Percentiles rank a stretch among this genome's conserved stretches.
phyloP scores from a whole-genome alignment of 2,113 vertebrate species.

The Taurulus bubalis region DNA sequence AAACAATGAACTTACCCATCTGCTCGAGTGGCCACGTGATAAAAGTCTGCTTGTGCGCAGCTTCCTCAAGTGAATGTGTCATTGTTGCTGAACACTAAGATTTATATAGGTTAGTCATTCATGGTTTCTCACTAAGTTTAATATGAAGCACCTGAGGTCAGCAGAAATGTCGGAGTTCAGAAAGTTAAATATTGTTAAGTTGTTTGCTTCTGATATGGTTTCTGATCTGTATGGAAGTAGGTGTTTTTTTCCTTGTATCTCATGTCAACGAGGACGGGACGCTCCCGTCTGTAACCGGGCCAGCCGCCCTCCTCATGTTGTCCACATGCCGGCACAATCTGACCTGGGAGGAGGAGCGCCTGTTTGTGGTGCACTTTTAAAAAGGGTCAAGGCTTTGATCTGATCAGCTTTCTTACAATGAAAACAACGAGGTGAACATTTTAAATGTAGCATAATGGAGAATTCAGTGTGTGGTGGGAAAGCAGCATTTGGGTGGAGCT shows the following conservation, averaged over 20 bases:
- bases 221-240: constrained; percentile 22
- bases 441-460: constrained; percentile 58
- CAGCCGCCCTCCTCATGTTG: constrained; percentile 1
- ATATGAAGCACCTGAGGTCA: constrained; percentile 4
- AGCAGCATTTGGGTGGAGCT: constrained; percentile 66
- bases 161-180: constrained; percentile 8
- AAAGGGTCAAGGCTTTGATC: constrained; percentile 48
- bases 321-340: constrained; percentile 1
- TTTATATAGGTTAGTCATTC: neutral
- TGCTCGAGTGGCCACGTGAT: constrained; percentile 39
- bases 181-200: constrained; percentile 10
- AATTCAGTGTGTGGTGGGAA: constrained; percentile 47
- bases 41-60: constrained; percentile 23
- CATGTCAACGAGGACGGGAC: constrained; percentile 34
- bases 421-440: constrained; percentile 67
- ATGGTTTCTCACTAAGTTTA: constrained; percentile 14
- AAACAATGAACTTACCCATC: constrained; percentile 38
- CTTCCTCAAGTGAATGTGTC: constrained; percentile 31
- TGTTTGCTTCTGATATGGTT: constrained; percentile 5
- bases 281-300: constrained; percentile 13
- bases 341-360: constrained; percentile 26
- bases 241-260: constrained; percentile 42
- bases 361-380: constrained; percentile 53
- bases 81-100: constrained; percentile 17
- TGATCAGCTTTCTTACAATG: constrained; percentile 69